Percentiles rank a stretch among this genome's conserved stretches.
phyloP scores from a whole-genome alignment of 2,113 vertebrate species.

The Numenius arquata region DNA sequence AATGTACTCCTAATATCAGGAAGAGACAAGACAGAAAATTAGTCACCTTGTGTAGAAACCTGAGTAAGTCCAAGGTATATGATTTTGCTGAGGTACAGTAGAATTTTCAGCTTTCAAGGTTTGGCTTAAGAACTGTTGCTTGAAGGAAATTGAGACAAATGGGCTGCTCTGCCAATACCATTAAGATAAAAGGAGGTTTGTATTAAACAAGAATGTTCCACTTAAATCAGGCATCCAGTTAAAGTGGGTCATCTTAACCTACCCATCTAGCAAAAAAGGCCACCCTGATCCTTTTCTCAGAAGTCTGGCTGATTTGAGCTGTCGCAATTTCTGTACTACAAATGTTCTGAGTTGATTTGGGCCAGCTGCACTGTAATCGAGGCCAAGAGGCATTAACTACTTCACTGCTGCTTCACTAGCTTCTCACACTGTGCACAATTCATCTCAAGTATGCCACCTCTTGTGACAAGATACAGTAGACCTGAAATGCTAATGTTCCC shows the following conservation, averaged over 20 bases:
- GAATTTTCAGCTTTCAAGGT: constrained; percentile 21
- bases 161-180: constrained; percentile 4
- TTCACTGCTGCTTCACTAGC: neutral
- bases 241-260: neutral
- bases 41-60: neutral
- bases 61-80: neutral
- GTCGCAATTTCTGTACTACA: neutral
- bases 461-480: neutral
- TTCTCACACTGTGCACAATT: neutral
- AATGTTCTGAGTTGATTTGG: neutral
- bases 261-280: neutral
- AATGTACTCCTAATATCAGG: neutral
- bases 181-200: constrained; percentile 34
- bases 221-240: constrained; percentile 6
- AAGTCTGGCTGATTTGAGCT: neutral
- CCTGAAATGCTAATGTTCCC: neutral
- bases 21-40: neutral
- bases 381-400: neutral
- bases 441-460: neutral
- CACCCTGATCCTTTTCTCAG: neutral
- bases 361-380: neutral
- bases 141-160: constrained; percentile 61
- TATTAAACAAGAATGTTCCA: constrained; percentile 29
- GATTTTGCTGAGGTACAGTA: neutral
- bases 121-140: neutral